Percentiles rank a stretch among this genome's conserved stretches.
Evolutionary conservation across 1,140 invertebrate species (phyloP).

Genomic region (Mactra quadrangularis): DNA sequence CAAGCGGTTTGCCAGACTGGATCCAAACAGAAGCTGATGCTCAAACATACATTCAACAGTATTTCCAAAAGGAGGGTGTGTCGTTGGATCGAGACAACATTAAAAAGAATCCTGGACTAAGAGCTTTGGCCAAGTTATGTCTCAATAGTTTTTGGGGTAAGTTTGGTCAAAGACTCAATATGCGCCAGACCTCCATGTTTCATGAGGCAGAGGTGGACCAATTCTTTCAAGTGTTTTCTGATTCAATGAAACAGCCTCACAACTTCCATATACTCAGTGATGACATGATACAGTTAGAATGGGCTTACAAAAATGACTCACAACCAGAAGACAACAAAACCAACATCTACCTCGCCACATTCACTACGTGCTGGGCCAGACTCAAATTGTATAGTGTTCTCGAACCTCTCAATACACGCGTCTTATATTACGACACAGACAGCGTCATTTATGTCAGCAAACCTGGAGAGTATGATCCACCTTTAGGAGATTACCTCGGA

Average conservation of each 20-base stretch:
- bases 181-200: constrained; percentile 38
- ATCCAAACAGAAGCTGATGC: constrained; percentile 57
- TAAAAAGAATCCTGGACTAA: constrained; percentile 77
- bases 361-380: constrained; percentile 82
- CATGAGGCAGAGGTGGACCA: constrained; percentile 43
- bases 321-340: constrained; percentile 61
- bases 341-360: constrained; percentile 81
- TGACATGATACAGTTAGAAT: too few species aligned
- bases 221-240: constrained; percentile 65
- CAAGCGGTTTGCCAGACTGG: too few species aligned
- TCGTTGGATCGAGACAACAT: constrained; percentile 78
- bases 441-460: constrained; percentile 74
- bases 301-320: constrained; percentile 26
- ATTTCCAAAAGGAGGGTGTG: constrained; percentile 79
- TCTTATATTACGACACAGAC: constrained; percentile 83
- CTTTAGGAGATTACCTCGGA: constrained; percentile 58
- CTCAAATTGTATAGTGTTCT: constrained; percentile 82
- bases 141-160: constrained; percentile 69
- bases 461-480: constrained; percentile 26
- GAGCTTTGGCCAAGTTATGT: constrained; percentile 68
- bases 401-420: constrained; percentile 71
- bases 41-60: constrained; percentile 78
- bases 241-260: constrained; percentile 32
- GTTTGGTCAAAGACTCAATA: constrained; percentile 63
- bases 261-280: too few species aligned